A percentile compares a stretch with the other conserved stretches of the same genome.
Conservation (phyloP, 2,888 invertebrate genomes). For the Dione vanillae region DNA sequence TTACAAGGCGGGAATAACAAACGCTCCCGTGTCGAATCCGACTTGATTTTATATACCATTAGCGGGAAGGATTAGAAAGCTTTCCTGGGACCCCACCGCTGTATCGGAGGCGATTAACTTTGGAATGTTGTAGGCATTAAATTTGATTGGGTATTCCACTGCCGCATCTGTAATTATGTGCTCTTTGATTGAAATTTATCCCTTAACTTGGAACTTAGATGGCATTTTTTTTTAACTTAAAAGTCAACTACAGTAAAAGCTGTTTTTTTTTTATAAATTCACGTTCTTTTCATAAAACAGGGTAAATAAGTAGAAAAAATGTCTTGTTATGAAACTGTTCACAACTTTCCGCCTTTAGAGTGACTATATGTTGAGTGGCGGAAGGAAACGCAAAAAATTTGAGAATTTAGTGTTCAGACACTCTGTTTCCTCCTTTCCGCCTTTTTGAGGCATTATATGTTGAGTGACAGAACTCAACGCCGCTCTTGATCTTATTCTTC, state of each 20-base stretch:
- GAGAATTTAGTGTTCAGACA: too few species aligned
- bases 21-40: conserved; percentile 59
- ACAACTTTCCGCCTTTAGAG: too few species aligned
- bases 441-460: too few species aligned
- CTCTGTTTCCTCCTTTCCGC: too few species aligned
- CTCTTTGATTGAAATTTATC: conserved; percentile 58
- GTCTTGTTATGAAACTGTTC: too few species aligned
- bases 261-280: background rate
- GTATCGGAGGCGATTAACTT: conserved; percentile 55
- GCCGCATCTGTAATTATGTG: conserved; percentile 55
- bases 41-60: conserved; percentile 58
- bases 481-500: too few species aligned
- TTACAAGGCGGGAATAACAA: conserved; percentile 60
- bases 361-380: too few species aligned
- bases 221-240: conserved; percentile 36
- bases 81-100: conserved; percentile 46
- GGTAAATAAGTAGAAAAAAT: too few species aligned
- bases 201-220: conserved; percentile 42
- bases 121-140: conserved; percentile 59
- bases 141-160: conserved; percentile 53
- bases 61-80: conserved; percentile 50
- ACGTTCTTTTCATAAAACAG: too few species aligned
- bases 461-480: background rate
- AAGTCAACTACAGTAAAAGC: background rate
- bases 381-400: too few species aligned